These are phyloP conservation scores for Glaucopsyche alexis DNA, from an alignment of 2,888 invertebrate genomes.

Conservation along the genomic window DNA sequence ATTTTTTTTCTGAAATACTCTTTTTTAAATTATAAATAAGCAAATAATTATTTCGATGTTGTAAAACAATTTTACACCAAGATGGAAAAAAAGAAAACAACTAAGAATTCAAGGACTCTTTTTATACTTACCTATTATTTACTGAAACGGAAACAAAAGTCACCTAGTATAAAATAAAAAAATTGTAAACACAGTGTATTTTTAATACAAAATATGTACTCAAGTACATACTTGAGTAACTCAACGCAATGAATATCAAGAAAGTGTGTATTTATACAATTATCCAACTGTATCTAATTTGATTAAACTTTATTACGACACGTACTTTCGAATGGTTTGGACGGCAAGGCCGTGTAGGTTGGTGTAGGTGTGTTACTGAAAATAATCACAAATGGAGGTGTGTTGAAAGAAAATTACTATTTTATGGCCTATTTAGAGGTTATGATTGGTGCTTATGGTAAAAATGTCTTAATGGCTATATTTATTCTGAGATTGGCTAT, in stretches of 20 bases:
- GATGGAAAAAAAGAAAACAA: too few species aligned
- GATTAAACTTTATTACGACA: conserved; percentile 23
- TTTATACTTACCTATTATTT: too few species aligned
- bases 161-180: too few species aligned
- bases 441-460: neutral
- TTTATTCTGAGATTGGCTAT: neutral
- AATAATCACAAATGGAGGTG: neutral
- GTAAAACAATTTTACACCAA: too few species aligned
- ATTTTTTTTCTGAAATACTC: too few species aligned
- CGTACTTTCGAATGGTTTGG: conserved; percentile 14
- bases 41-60: too few species aligned
- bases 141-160: too few species aligned
- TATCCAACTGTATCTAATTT: conserved; percentile 22
- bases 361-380: neutral
- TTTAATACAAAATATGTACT: conserved; percentile 4
- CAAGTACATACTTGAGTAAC: too few species aligned
- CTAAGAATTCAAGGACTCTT: too few species aligned
- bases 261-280: conserved; percentile 23
- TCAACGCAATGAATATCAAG: neutral
- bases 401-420: conserved; percentile 3
- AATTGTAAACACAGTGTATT: neutral
- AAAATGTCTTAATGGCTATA: neutral
- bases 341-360: conserved; percentile 11
- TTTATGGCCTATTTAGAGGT: neutral
- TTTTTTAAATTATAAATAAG: too few species aligned